A percentile compares a stretch with the other conserved stretches of the same genome.
phyloP scores from a whole-genome alignment of 2,113 vertebrate species.

The Diglossa brunneiventris region DNA sequence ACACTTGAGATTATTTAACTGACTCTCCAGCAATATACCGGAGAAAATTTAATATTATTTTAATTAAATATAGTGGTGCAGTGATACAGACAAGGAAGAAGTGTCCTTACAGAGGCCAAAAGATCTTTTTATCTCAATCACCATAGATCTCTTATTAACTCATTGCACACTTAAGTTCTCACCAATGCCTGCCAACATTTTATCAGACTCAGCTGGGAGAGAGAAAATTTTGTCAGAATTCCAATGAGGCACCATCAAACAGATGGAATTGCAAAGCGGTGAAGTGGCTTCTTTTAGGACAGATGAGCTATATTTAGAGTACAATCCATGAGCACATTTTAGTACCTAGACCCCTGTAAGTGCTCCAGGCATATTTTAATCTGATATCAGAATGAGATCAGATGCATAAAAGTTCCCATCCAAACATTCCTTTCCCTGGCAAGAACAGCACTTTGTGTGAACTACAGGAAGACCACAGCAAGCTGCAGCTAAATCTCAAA shows the following conservation, averaged over 20 bases:
- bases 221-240: not conserved
- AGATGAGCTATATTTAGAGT: not conserved
- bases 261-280: not conserved
- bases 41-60: not conserved
- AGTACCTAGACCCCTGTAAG: not conserved
- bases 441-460: not conserved
- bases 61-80: not conserved
- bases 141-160: not conserved
- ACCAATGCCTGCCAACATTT: not conserved
- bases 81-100: not conserved
- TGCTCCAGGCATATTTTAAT: not conserved
- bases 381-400: not conserved
- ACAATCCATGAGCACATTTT: not conserved
- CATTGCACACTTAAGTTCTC: not conserved
- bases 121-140: not conserved
- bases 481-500: not conserved
- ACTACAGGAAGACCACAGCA: not conserved
- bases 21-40: not conserved
- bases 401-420: not conserved
- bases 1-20: not conserved
- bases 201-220: not conserved
- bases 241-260: not conserved
- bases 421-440: not conserved
- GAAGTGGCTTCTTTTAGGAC: not conserved
- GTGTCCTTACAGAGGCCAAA: not conserved